phyloP scores from a whole-genome alignment of 2,888 invertebrate genomes.

The Tenthredo mesomela region DNA sequence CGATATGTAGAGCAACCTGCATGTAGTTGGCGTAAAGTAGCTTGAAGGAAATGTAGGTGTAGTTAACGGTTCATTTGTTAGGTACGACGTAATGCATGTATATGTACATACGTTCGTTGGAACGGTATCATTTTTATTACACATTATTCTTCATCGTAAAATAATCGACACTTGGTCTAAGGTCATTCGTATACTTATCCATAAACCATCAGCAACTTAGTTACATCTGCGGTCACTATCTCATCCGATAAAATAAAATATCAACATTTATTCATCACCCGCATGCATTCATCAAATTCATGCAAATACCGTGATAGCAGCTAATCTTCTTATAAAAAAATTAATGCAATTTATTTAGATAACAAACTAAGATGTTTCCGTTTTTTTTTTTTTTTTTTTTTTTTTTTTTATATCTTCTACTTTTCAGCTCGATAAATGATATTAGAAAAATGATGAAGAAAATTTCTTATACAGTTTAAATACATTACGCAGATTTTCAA shows the following conservation, averaged over 20 bases:
- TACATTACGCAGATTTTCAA: not conserved
- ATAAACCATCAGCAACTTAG: not conserved
- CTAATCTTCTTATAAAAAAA: not conserved
- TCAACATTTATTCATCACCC: not conserved
- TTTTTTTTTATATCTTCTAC: not conserved
- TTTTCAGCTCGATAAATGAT: not conserved
- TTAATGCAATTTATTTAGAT: not conserved
- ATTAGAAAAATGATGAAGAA: not conserved
- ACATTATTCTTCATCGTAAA: slow-evolving; percentile 4
- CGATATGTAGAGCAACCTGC: slow-evolving; percentile 22
- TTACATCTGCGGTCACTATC: not conserved
- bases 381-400: not conserved
- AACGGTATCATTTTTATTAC: slow-evolving; percentile 11
- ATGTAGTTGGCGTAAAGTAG: not conserved
- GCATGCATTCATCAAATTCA: not conserved
- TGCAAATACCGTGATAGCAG: not conserved
- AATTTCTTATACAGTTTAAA: not conserved
- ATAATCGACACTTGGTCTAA: not conserved
- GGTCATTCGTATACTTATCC: not conserved
- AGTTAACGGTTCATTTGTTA: slow-evolving; percentile 23
- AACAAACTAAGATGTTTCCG: not conserved
- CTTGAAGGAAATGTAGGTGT: slow-evolving; percentile 13
- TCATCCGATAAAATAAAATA: not conserved
- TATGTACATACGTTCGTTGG: not conserved
- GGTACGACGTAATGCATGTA: not conserved